These are phyloP conservation scores for Pungitius pungitius DNA, from an alignment of 2,113 vertebrate genomes.

Conservation along the genomic window DNA sequence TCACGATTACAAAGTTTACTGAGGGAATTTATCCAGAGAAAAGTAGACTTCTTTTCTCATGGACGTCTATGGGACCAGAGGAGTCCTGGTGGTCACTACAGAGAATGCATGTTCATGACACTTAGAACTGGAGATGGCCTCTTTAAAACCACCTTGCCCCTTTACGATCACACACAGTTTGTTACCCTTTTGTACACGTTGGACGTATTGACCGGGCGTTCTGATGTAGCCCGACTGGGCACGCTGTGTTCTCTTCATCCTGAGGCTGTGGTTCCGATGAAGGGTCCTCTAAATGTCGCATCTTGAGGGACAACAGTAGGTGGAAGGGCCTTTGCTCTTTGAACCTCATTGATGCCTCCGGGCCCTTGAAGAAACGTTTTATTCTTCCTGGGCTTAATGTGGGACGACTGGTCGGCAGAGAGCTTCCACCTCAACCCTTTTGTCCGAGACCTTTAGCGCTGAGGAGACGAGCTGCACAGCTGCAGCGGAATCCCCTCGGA, in stretches of 20 bases:
- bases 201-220: not conserved
- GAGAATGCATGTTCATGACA: no score
- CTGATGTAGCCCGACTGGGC: not conserved
- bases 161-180: not conserved
- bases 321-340: not conserved
- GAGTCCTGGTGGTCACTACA: no score
- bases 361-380: not conserved
- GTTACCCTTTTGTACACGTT: not conserved
- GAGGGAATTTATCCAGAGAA: not conserved
- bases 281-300: not conserved
- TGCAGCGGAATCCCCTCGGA: not conserved
- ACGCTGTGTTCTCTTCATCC: no score
- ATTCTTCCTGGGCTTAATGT: not conserved
- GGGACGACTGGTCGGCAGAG: not conserved
- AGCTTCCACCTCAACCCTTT: not conserved
- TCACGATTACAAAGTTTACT: not conserved
- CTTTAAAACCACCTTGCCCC: not conserved
- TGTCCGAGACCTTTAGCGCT: constrained; percentile 6
- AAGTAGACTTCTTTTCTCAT: no score
- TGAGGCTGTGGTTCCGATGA: not conserved
- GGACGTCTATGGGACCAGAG: not conserved
- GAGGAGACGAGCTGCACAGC: not conserved
- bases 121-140: no score
- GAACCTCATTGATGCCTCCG: no score
- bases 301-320: not conserved